phyloP scores from a whole-genome alignment of 23 tunicate genomes.

The Styela plicata region DNA sequence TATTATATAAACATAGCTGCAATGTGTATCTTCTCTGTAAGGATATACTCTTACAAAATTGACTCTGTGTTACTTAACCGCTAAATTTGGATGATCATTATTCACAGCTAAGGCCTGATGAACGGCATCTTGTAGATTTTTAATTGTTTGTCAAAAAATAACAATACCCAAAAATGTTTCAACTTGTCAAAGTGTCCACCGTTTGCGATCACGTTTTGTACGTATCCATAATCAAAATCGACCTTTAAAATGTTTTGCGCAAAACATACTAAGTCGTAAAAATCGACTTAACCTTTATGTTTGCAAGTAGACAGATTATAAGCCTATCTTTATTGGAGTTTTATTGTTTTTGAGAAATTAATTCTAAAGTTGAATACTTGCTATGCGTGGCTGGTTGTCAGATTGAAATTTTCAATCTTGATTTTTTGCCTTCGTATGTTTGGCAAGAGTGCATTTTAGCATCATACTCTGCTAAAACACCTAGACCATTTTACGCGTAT shows the following conservation, averaged over 20 bases:
- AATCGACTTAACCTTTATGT: neutral
- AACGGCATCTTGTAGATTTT: neutral
- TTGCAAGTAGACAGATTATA: neutral
- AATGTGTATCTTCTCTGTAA: no score
- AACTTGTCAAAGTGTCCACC: neutral
- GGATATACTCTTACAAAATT: no score
- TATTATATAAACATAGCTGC: no score
- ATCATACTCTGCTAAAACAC: neutral
- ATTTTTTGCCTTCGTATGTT: no score
- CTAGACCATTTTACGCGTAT: neutral
- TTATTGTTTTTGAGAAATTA: neutral
- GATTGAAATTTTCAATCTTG: no score
- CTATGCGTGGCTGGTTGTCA: no score
- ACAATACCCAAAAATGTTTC: neutral
- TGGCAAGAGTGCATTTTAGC: no score
- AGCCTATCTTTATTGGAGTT: neutral
- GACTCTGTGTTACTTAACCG: neutral
- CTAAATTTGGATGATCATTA: neutral
- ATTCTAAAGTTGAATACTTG: no score
- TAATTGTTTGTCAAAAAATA: neutral
- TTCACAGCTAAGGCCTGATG: neutral
- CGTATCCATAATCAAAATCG: neutral
- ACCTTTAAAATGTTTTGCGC: neutral
- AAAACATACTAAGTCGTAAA: neutral
- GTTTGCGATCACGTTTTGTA: neutral